Evolutionary conservation across 2,888 invertebrate species (phyloP).

Genomic region (Scaptomyza flava): DNA sequence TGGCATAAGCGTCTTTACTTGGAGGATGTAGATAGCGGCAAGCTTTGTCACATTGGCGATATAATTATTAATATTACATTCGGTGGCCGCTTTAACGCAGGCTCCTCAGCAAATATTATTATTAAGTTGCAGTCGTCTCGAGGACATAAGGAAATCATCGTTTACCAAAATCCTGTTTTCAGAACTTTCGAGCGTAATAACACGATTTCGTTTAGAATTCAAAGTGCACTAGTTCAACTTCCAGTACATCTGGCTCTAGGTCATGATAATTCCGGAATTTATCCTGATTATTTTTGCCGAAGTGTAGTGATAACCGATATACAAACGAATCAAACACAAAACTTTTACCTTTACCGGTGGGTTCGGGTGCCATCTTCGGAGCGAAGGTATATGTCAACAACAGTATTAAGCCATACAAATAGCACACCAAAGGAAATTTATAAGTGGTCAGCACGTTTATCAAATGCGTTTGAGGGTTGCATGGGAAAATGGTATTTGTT

Average conservation of each 20-base stretch:
- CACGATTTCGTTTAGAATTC: slow-evolving; percentile 35
- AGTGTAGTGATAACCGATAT: slow-evolving; percentile 31
- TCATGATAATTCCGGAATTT: slow-evolving; percentile 45
- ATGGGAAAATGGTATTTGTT: slow-evolving; percentile 52
- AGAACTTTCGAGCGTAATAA: slow-evolving; percentile 36
- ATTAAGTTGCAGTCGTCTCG: slow-evolving; percentile 20
- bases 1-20: slow-evolving; percentile 37
- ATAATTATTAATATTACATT: slow-evolving; percentile 41
- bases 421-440: slow-evolving; percentile 6
- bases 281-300: slow-evolving; percentile 46
- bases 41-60: slow-evolving; percentile 33
- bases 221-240: slow-evolving; percentile 17
- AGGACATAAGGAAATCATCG: slow-evolving; percentile 14
- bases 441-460: slow-evolving; percentile 26
- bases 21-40: slow-evolving; percentile 1
- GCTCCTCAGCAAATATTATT: slow-evolving; percentile 46
- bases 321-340: slow-evolving; percentile 21
- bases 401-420: background rate
- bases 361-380: background rate
- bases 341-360: slow-evolving; percentile 35
- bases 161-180: slow-evolving; percentile 30
- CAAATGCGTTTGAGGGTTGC: slow-evolving; percentile 29
- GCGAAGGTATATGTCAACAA: slow-evolving; percentile 2
- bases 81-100: slow-evolving; percentile 42
- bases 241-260: slow-evolving; percentile 27